These are phyloP conservation scores for Parnassius apollo DNA, from an alignment of 2,888 invertebrate species.

Conservation along the genomic window DNA sequence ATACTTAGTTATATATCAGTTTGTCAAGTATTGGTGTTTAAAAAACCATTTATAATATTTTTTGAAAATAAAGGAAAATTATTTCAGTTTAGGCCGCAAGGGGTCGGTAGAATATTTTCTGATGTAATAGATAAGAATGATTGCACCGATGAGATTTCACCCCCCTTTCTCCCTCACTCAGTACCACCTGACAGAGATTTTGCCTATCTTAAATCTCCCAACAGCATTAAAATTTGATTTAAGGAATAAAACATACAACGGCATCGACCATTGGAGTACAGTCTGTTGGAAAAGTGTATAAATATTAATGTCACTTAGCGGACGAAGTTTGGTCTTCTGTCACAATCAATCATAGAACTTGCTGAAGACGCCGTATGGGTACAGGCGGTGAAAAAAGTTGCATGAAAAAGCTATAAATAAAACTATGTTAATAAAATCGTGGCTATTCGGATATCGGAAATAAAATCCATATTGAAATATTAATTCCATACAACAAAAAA, in stretches of 20 bases:
- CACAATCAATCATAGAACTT: slow-evolving; percentile 51
- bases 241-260: slow-evolving; percentile 21
- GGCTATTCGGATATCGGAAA: no score
- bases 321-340: slow-evolving; percentile 42
- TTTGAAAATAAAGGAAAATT: background rate
- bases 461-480: no score
- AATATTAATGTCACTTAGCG: slow-evolving; percentile 30
- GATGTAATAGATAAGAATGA: slow-evolving; percentile 18
- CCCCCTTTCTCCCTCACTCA: background rate
- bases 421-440: no score
- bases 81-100: background rate
- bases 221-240: slow-evolving; percentile 23
- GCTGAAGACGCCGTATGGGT: slow-evolving; percentile 25
- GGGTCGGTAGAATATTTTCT: slow-evolving; percentile 3
- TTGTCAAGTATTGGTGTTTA: no score
- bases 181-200: slow-evolving; percentile 8
- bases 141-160: slow-evolving; percentile 14
- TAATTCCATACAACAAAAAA: no score
- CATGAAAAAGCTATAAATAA: background rate
- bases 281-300: slow-evolving; percentile 29
- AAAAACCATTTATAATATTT: background rate
- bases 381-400: slow-evolving; percentile 33
- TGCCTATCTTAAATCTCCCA: slow-evolving; percentile 9
- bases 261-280: slow-evolving; percentile 26
- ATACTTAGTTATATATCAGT: no score